Evolutionary conservation across 2,888 invertebrate genomes (phyloP).

Genomic region (Alloscopus bannaensis): DNA sequence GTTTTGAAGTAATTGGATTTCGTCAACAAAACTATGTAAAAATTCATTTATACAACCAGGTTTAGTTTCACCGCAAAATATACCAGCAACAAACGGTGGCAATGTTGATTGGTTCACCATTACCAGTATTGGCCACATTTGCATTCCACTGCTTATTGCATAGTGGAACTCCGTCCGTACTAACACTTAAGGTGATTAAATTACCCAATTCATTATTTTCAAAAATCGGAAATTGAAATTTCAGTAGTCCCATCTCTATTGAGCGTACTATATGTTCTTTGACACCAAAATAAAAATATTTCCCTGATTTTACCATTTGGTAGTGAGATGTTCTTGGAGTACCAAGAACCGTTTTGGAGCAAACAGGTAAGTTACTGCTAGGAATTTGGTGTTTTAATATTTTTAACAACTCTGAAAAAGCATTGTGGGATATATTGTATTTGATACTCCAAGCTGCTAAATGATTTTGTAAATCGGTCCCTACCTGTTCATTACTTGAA

Average conservation of each 20-base stretch:
- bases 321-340: conserved; percentile 7
- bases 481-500: too few relatives aligned
- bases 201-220: background rate
- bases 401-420: conserved; percentile 12
- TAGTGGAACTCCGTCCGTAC: conserved; percentile 49
- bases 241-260: background rate
- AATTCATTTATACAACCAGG: conserved; percentile 28
- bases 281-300: conserved; percentile 48
- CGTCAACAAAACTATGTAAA: conserved; percentile 21
- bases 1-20: conserved; percentile 15
- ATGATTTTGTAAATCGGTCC: too few relatives aligned
- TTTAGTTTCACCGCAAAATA: conserved; percentile 45
- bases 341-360: conserved; percentile 37
- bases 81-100: conserved; percentile 18
- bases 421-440: conserved; percentile 19
- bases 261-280: background rate
- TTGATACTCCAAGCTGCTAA: conserved; percentile 28
- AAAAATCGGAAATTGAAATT: conserved; percentile 3
- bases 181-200: conserved; percentile 20
- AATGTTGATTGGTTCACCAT: conserved; percentile 21
- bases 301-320: conserved; percentile 3
- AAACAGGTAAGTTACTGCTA: background rate
- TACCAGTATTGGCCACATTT: conserved; percentile 47
- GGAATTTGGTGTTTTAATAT: background rate
- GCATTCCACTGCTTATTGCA: conserved; percentile 35